Evolutionary conservation across 2,888 invertebrate species (phyloP).

Genomic region (Andricus quercusramuli): DNA sequence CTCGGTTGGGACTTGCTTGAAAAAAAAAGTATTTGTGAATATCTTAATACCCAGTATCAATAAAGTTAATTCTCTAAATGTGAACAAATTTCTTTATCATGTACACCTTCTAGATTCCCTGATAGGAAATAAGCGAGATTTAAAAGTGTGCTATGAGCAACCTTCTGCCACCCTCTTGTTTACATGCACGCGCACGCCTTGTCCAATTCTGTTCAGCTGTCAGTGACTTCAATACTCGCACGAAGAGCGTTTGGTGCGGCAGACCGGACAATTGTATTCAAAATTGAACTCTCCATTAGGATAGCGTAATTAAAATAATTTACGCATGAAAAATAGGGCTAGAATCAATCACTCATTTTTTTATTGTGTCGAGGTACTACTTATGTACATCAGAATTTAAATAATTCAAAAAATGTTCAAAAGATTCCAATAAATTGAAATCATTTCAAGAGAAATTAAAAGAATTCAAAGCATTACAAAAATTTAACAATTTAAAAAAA

Average conservation of each 20-base stretch:
- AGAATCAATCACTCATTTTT: not conserved
- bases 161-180: not conserved
- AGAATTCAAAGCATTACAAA: too few relatives aligned
- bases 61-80: not conserved
- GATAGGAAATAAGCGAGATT: not conserved
- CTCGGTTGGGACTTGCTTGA: too few relatives aligned
- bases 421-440: too few relatives aligned
- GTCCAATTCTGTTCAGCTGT: slow-evolving; percentile 44
- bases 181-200: slow-evolving; percentile 44
- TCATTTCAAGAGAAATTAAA: too few relatives aligned
- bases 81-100: not conserved
- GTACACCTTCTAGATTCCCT: not conserved
- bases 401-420: too few relatives aligned
- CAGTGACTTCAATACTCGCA: slow-evolving; percentile 54
- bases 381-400: too few relatives aligned
- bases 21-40: not conserved
- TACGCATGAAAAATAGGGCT: not conserved
- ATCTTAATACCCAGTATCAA: not conserved
- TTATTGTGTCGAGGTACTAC: not conserved
- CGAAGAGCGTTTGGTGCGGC: not conserved
- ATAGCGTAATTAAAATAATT: not conserved
- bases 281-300: slow-evolving; percentile 17
- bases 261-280: slow-evolving; percentile 16
- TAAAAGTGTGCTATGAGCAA: not conserved
- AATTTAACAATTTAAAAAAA: too few relatives aligned